Evolutionary conservation across 2,113 vertebrate species (phyloP).

Genomic region (Platichthys flesus): DNA sequence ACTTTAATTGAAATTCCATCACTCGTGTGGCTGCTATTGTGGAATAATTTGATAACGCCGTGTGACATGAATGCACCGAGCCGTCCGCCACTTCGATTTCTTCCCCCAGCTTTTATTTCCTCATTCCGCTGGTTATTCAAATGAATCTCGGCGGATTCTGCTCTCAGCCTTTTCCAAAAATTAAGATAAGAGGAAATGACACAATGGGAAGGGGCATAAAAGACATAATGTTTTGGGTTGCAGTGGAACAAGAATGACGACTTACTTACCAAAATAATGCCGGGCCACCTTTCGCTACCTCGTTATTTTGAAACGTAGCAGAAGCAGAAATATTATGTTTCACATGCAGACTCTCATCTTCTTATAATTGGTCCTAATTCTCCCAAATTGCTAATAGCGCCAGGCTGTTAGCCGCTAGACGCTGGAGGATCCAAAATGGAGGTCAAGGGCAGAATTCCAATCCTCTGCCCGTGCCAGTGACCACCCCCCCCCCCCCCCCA

Average conservation of each 20-base stretch:
- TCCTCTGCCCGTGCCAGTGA: conserved; percentile 58
- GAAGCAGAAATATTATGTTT: neutral
- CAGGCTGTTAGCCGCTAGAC: conserved; percentile 45
- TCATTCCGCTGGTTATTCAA: conserved; percentile 70
- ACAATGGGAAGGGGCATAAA: conserved; percentile 58
- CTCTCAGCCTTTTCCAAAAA: conserved; percentile 59
- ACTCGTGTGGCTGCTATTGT: conserved; percentile 74
- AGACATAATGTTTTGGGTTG: conserved; percentile 55
- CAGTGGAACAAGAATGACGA: conserved; percentile 34
- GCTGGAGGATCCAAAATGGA: conserved; percentile 56
- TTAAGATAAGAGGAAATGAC: conserved; percentile 66
- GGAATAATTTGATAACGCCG: conserved; percentile 76
- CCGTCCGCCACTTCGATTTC: conserved; percentile 62
- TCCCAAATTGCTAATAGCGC: conserved; percentile 17
- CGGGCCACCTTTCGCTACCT: conserved; percentile 6
- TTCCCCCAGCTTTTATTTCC: conserved; percentile 71
- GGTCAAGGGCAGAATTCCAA: conserved; percentile 70
- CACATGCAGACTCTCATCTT: conserved; percentile 5
- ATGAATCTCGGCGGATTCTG: conserved; percentile 66
- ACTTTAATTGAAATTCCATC: conserved; percentile 82
- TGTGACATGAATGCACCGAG: conserved; percentile 72
- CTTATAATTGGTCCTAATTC: conserved; percentile 24
- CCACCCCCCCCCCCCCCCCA: conserved; percentile 45
- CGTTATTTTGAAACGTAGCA: neutral
- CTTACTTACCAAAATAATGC: conserved; percentile 26